Evolutionary conservation across 1,140 invertebrate genomes (phyloP).

Genomic region (Penaeus vannamei): DNA sequence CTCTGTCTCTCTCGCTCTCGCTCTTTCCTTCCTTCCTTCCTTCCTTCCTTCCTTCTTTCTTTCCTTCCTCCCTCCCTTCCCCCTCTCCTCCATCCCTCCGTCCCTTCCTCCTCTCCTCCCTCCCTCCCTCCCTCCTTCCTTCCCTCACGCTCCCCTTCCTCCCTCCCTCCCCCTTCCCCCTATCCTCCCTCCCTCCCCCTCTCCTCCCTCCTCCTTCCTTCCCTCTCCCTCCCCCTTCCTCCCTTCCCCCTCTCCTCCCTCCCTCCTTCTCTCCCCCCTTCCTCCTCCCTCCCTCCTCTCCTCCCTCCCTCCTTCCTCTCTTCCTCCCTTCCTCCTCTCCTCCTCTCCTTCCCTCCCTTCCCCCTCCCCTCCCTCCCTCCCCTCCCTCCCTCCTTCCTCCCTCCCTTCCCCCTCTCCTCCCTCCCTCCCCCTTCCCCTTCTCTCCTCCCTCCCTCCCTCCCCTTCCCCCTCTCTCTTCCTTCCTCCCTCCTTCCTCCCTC

Average conservation of each 20-base stretch:
- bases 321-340: slow-evolving; percentile 6
- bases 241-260: neutral
- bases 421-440: neutral
- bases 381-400: neutral
- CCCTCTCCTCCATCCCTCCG: too few relatives aligned
- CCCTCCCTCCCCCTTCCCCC: too few relatives aligned
- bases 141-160: too few relatives aligned
- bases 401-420: neutral
- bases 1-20: too few relatives aligned
- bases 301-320: slow-evolving; percentile 31
- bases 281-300: neutral
- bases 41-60: too few relatives aligned
- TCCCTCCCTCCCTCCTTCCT: too few relatives aligned
- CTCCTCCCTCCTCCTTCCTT: too few relatives aligned
- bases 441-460: neutral
- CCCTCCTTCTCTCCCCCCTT: neutral
- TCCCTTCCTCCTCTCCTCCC: too few relatives aligned
- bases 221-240: neutral
- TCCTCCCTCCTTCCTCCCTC: neutral
- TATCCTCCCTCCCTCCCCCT: too few relatives aligned
- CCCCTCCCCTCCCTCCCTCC: neutral
- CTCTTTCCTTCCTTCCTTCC: too few relatives aligned
- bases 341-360: neutral
- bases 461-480: neutral
- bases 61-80: too few relatives aligned